phyloP scores from a whole-genome alignment of 2,888 invertebrate species.

The Melipona beecheii region DNA sequence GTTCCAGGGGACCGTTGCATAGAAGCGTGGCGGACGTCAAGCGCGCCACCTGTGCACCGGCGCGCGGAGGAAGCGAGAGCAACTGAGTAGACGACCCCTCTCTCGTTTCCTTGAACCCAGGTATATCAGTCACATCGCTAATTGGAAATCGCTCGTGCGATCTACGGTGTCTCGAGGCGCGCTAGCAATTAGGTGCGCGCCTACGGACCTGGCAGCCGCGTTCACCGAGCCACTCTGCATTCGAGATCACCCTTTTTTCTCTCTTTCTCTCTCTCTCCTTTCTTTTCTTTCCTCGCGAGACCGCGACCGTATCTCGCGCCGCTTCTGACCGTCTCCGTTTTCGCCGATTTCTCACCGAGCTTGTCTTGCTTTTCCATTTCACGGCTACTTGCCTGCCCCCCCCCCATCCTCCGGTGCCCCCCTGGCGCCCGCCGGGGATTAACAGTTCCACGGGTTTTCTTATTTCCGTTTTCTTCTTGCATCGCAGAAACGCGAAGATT shows the following conservation, averaged over 20 bases:
- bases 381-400: not conserved
- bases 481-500: no score
- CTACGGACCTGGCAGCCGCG: constrained; percentile 43
- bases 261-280: not conserved
- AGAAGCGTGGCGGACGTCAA: constrained; percentile 52
- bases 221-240: constrained; percentile 39
- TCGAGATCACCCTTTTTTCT: constrained; percentile 38
- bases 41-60: constrained; percentile 58
- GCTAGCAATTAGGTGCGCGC: constrained; percentile 63
- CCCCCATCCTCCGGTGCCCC: no score
- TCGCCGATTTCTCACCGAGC: constrained; percentile 11
- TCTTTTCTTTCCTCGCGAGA: not conserved
- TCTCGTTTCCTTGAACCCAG: constrained; percentile 68
- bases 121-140: constrained; percentile 70
- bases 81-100: constrained; percentile 58
- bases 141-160: constrained; percentile 70
- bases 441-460: not conserved
- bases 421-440: not conserved
- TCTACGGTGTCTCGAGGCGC: constrained; percentile 63
- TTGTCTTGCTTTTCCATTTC: constrained; percentile 34
- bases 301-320: constrained; percentile 31
- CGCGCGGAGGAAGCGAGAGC: constrained; percentile 24
- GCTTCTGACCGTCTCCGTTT: constrained; percentile 35
- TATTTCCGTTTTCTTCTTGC: not conserved
- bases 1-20: constrained; percentile 4